Evolutionary conservation across 2,113 vertebrate species (phyloP).

Genomic region (Neopipo cinnamomea): DNA sequence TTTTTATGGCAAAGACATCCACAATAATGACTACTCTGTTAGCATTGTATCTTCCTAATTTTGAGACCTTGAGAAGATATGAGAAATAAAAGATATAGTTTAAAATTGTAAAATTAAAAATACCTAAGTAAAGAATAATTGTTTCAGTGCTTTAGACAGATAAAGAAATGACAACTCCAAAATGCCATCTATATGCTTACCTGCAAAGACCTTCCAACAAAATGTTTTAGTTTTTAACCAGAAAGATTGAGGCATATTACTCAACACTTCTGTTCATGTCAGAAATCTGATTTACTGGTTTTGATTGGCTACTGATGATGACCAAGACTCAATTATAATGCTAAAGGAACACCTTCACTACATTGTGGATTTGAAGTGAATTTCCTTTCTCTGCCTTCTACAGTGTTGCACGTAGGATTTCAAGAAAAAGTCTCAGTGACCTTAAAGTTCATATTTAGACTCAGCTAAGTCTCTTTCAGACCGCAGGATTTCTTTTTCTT

Average conservation of each 20-base stretch:
- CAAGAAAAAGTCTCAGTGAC: background rate
- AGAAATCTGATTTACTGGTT: background rate
- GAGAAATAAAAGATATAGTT: background rate
- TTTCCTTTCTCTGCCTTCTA: background rate
- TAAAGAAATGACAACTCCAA: background rate
- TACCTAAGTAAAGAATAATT: background rate
- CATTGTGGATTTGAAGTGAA: background rate
- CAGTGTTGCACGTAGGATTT: background rate
- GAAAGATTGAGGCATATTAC: background rate
- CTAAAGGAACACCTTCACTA: background rate
- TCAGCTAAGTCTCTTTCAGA: conserved; percentile 27
- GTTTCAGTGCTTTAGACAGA: background rate
- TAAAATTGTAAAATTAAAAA: background rate
- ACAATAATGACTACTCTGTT: background rate
- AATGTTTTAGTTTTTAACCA: background rate
- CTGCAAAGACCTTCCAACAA: background rate
- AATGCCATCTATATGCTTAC: background rate
- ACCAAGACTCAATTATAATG: background rate
- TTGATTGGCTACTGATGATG: background rate
- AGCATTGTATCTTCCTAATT: background rate
- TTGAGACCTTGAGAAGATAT: background rate
- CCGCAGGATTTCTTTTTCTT: conserved; percentile 9
- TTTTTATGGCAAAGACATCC: background rate
- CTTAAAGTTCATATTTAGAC: conserved; percentile 40
- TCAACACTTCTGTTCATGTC: background rate